Evolutionary conservation across 2,113 vertebrate genomes (phyloP), one percentile per base, ranked within the genome.

Genomic region (Vanacampus margaritifer): DNA sequence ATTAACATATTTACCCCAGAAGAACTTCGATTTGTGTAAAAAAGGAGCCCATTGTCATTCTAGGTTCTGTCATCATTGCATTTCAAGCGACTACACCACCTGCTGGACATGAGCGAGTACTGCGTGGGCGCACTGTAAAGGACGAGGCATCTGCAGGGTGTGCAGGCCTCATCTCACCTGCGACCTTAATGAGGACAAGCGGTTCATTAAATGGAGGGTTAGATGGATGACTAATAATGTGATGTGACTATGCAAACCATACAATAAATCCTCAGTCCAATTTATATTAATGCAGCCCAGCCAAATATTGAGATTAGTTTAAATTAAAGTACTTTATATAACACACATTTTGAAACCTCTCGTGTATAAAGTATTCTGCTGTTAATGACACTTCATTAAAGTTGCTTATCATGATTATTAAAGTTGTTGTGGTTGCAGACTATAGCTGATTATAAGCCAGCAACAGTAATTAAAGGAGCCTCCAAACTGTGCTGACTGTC

Each of bases 401-500:
- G 32, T 21, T 21, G 19, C 57, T 59, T 21, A 59, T 59, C 54
- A 23, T 35, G 17, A 59, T 37, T 59, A 21, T 17, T 11, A 16
- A 3, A 43, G 37, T 41, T 43, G 59, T 61, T 54, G 51, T 54
- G 48, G 21, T 9, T 51, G 48, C 48, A 23, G n/a, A 51, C 19
- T 24, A 54, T 26, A 14, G 11, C 26, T 26, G 53, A 57, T 57
- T 57, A 57, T 17, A 28, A 57, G 54, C 26, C 26, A 32, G 17
- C 23, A 57, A 57, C 13, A 19, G 64, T 65, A 67, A 86, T 75
- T 79, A 74, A 76, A 78, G 74, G 74, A 24, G 48, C 73, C 82
- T 87, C 60, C 63, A 54, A 70, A 76, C 85, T 68, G 64, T 68
- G 73, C 76, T 72, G 70, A 72, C 78, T 80, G 80, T 84, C 86